Percentiles rank a stretch among this genome's conserved stretches.
Evolutionary conservation across 2,888 invertebrate species (phyloP).

Genomic region (Drosophila fulvimacula): DNA sequence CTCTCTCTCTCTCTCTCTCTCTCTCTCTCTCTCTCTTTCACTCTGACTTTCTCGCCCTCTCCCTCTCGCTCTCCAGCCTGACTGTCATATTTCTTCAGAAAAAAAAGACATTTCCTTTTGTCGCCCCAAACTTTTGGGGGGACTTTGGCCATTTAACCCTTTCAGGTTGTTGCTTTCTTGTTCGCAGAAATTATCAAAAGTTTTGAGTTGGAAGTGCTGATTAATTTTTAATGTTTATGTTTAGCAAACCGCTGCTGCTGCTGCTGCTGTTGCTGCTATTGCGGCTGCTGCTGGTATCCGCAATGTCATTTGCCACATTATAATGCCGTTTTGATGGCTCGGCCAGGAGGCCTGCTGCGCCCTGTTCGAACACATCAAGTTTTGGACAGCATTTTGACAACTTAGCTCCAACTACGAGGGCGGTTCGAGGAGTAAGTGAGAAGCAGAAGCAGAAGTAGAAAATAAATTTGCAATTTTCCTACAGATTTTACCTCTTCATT

Average conservation of each 20-base stretch:
- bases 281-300: constrained; percentile 12
- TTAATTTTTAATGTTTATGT: constrained; percentile 81
- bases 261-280: background rate
- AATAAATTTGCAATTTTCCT: too few relatives aligned
- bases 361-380: background rate
- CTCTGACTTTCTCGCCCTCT: background rate
- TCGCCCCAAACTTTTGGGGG: constrained; percentile 31
- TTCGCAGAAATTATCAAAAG: constrained; percentile 72
- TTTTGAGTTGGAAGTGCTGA: constrained; percentile 77
- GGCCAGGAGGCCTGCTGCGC: background rate
- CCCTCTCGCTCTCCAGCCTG: background rate
- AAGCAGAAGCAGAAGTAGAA: too few relatives aligned
- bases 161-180: constrained; percentile 44
- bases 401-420: background rate
- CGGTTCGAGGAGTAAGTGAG: background rate
- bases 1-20: background rate
- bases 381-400: background rate
- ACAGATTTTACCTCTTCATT: too few relatives aligned
- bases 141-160: constrained; percentile 47
- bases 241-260: constrained; percentile 29
- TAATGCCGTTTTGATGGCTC: constrained; percentile 64
- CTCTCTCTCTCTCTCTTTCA: background rate
- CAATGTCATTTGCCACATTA: constrained; percentile 71
- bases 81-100: constrained; percentile 64
- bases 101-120: constrained; percentile 23